Percentiles rank a stretch among this genome's conserved stretches.
phyloP scores from a whole-genome alignment of 2,113 vertebrate species.

The Callipepla californica region DNA sequence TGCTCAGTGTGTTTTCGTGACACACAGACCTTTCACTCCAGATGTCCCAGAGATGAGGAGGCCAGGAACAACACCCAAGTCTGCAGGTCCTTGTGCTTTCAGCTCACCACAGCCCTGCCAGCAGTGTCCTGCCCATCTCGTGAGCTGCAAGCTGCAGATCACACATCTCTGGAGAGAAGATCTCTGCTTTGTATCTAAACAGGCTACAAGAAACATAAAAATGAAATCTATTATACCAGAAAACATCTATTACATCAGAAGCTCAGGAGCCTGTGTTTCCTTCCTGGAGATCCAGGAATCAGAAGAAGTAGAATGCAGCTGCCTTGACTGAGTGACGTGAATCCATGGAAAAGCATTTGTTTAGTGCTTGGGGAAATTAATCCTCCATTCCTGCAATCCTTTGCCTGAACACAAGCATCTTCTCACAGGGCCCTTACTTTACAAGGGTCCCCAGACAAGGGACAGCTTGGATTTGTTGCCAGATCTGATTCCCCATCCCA shows the following conservation, averaged over 20 bases:
- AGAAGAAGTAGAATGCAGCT: neutral
- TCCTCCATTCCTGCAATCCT: neutral
- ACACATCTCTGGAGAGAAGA: neutral
- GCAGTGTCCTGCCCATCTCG: neutral
- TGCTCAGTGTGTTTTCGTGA: neutral
- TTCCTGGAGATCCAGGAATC: neutral
- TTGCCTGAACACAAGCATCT: neutral
- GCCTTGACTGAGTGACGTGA: neutral
- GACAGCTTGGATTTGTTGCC: neutral
- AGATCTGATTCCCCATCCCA: neutral
- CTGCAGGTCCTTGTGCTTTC: neutral
- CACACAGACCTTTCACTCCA: neutral
- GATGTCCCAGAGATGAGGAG: neutral
- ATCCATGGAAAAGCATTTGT: neutral
- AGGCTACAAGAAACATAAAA: neutral
- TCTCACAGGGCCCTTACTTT: neutral
- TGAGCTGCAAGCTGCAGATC: fast-evolving
- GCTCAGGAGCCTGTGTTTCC: neutral
- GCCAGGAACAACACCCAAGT: neutral
- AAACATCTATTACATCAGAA: neutral
- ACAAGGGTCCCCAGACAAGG: fast-evolving
- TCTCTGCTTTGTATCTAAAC: neutral
- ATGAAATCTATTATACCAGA: neutral
- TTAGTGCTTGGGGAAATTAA: neutral
- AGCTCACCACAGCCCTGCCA: neutral